Base-by-base conservation (phyloP, 2,888 invertebrate genomes). In the Eugnorisma glareosa region DNA sequence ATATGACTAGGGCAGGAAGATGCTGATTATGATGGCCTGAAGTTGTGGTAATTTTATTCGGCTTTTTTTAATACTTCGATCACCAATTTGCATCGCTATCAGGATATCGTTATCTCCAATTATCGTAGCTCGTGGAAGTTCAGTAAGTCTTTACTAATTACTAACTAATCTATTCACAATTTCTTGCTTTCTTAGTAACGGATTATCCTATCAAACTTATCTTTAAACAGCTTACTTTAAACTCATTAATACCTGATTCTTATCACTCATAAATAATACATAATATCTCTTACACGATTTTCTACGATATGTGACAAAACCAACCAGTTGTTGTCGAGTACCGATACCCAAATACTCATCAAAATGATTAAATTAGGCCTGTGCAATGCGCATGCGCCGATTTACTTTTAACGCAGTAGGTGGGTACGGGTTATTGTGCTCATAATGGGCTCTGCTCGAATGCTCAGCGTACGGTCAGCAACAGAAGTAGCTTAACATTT, bases 341-440 rank as follows among this genome's bases (percentile, higher is more conserved):
- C 31, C 11, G 1, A 31, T 28, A 73, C 43, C 71, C n/a, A 67
- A 71, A 37, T 67, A 13, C 15, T 69, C 61, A 67, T 66, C 40
- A 40, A 35, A 8, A 15, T 75, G 64, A 75, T 75, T 70, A 28
- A 67, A 67, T 63, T 67, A 57, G 10, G 2, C 18, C 3, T 35
- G 13, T 10, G 10, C 10, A 35, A 31, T 35, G 21, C 18, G 5
- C 61, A 10, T 11, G 35, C 0, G 61, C 37, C 7, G 10, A 48
- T 71, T 71, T 57, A 59, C 28, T 63, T 24, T 61, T 51, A 48
- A 48, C 13, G 21, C 48, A 67, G 18, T 63, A 67, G n/a, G 28
- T 71, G 59, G 21, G 24, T 48, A 40, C 40, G 63, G 67, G 69
- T 70, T 71, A 67, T 70, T 79, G 61, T 72, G 48, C 75, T 79